Percentiles rank a stretch among this genome's conserved stretches.
phyloP scores from a whole-genome alignment of 1,140 invertebrate genomes.

The Pogonomyrmex californicus region DNA sequence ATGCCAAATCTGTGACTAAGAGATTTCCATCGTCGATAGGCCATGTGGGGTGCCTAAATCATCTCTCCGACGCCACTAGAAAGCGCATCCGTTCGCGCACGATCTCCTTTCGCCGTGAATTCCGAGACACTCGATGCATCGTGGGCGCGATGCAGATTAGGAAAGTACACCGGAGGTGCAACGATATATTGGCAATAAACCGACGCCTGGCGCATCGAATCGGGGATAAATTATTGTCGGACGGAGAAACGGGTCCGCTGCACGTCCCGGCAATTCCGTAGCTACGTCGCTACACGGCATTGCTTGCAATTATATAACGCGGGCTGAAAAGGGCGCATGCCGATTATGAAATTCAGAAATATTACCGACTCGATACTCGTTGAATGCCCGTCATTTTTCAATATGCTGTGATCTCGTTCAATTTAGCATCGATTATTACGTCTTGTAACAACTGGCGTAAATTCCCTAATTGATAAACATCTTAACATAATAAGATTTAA shows the following conservation, averaged over 20 bases:
- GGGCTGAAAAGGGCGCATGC: constrained; percentile 23
- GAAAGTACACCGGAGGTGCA: constrained; percentile 59
- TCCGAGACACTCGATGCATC: constrained; percentile 63
- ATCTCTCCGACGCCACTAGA: constrained; percentile 33
- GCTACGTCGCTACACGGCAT: constrained; percentile 16
- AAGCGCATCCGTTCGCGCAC: constrained; percentile 44
- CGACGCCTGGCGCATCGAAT: constrained; percentile 53
- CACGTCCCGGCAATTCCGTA: constrained; percentile 52
- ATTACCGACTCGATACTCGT: not conserved
- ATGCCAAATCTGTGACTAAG: not conserved
- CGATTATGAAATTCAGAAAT: constrained; percentile 36
- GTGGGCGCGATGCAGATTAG: constrained; percentile 59
- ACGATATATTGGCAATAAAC: constrained; percentile 65
- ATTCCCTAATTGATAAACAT: not conserved
- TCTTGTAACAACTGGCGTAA: not conserved
- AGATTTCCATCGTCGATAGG: constrained; percentile 35
- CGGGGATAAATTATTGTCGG: constrained; percentile 60
- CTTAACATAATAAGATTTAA: not conserved
- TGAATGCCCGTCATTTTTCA: not conserved
- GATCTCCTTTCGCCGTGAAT: constrained; percentile 47
- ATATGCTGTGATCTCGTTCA: not conserved
- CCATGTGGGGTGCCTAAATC: constrained; percentile 40
- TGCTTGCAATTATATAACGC: constrained; percentile 49
- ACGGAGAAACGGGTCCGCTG: constrained; percentile 32
- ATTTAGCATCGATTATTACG: not conserved